These are phyloP conservation scores for Prunella fulvescens DNA, from an alignment of 2,113 vertebrate genomes.

Conservation along the genomic window DNA sequence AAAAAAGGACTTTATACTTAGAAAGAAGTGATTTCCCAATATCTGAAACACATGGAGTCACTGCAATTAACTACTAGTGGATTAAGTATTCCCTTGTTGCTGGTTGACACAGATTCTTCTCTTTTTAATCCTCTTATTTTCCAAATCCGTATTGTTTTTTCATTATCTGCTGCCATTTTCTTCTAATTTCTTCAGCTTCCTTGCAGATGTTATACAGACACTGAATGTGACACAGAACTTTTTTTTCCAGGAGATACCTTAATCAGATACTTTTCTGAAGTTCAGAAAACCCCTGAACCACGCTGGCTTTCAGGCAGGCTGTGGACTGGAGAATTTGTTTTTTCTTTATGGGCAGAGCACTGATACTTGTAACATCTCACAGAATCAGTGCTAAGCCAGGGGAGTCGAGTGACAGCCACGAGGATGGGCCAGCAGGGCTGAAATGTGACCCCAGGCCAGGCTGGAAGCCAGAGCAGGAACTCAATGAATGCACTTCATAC, in stretches of 20 bases:
- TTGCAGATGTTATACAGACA: not conserved
- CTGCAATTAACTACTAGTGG: not conserved
- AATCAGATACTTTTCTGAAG: not conserved
- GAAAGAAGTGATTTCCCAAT: not conserved
- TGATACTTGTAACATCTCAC: not conserved
- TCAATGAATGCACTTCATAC: not conserved
- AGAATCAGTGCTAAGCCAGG: not conserved
- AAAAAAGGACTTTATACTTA: not conserved
- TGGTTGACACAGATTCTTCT: not conserved
- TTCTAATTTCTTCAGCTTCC: not conserved
- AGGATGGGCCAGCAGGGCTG: not conserved
- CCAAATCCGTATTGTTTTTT: not conserved
- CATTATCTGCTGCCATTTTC: not conserved
- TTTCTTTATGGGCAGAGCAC: not conserved
- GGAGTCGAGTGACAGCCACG: not conserved
- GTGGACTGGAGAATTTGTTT: not conserved
- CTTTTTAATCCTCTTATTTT: not conserved
- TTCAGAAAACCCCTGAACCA: not conserved
- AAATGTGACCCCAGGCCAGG: not conserved
- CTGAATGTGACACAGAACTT: not conserved
- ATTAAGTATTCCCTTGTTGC: not conserved
- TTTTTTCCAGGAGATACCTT: not conserved
- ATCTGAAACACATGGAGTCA: not conserved
- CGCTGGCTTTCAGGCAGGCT: not conserved
- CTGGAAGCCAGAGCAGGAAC: conserved; percentile 10